A percentile compares a stretch with the other conserved stretches of the same genome.
Conservation (phyloP, 2,888 invertebrate species). For the Acanthopleura granulata region DNA sequence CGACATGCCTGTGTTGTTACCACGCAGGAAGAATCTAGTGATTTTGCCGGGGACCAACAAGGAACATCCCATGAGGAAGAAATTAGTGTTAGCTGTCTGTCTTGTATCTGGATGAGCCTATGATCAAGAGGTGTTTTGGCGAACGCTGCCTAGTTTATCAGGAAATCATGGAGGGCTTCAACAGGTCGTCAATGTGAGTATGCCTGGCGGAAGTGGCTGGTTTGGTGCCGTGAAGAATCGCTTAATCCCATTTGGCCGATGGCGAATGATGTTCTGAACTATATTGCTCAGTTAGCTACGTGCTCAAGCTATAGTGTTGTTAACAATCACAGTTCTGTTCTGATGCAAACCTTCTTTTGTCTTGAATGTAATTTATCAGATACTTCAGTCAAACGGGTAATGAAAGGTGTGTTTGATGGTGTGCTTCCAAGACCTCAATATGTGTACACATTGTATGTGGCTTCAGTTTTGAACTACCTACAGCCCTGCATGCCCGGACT, state of each 20-base stretch:
- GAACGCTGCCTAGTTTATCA: constrained; percentile 1
- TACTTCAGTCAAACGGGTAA: constrained; percentile 23
- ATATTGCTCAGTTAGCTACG: no score
- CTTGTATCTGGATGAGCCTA: constrained; percentile 3
- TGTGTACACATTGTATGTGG: constrained; percentile 25
- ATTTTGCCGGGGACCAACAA: neutral
- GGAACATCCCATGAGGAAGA: neutral
- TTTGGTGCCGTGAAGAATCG: no score
- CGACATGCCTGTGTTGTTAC: neutral
- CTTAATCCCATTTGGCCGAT: no score
- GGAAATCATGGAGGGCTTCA: no score
- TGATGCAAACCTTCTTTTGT: no score
- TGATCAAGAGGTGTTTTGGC: neutral
- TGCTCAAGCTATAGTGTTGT: no score
- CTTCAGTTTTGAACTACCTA: constrained; percentile 20
- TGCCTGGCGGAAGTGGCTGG: no score
- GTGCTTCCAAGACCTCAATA: constrained; percentile 24
- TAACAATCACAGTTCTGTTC: no score
- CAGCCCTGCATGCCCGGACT: constrained; percentile 12
- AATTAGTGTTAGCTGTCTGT: constrained; percentile 9
- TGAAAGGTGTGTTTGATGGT: constrained; percentile 26
- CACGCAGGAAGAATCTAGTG: neutral
- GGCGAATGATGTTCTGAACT: no score
- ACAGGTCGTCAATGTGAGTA: no score
- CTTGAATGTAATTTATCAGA: neutral